Evolutionary conservation across 1,140 invertebrate genomes (phyloP).

Genomic region (Cydia splendana): DNA sequence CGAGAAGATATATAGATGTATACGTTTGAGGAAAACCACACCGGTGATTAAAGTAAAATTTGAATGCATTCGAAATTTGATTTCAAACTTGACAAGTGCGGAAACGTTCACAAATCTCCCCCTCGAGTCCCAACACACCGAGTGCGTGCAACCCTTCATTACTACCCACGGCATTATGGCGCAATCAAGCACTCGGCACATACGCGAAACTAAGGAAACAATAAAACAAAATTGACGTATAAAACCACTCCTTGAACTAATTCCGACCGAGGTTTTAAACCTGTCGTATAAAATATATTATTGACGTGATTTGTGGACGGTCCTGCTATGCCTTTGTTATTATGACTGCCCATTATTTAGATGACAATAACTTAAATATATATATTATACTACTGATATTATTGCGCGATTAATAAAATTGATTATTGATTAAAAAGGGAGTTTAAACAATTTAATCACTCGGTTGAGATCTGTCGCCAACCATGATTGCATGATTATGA

Average conservation of each 20-base stretch:
- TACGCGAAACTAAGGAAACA: conserved; percentile 70
- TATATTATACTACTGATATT: not conserved
- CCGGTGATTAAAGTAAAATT: conserved; percentile 39
- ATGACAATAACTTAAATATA: conserved; percentile 14
- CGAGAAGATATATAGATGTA: not conserved
- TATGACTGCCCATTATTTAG: conserved; percentile 26
- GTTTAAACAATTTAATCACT: not conserved
- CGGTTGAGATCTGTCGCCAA: not conserved
- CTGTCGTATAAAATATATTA: conserved; percentile 58
- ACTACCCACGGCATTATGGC: conserved; percentile 67
- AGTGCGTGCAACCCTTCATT: conserved; percentile 74
- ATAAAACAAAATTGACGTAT: conserved; percentile 71
- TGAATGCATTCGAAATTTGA: conserved; percentile 58
- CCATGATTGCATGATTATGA: not conserved
- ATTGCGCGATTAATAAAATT: not conserved
- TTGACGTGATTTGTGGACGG: conserved; percentile 44
- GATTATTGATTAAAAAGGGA: not conserved
- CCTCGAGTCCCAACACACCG: conserved; percentile 59
- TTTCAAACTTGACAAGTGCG: conserved; percentile 64
- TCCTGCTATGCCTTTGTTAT: conserved; percentile 38
- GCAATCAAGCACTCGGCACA: conserved; percentile 73
- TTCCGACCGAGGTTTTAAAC: conserved; percentile 48
- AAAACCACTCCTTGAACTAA: conserved; percentile 65
- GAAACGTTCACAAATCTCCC: conserved; percentile 63
- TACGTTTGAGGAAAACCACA: conserved; percentile 36